phyloP scores from a whole-genome alignment of 2,888 invertebrate species.

The Drosophila infuscata region DNA sequence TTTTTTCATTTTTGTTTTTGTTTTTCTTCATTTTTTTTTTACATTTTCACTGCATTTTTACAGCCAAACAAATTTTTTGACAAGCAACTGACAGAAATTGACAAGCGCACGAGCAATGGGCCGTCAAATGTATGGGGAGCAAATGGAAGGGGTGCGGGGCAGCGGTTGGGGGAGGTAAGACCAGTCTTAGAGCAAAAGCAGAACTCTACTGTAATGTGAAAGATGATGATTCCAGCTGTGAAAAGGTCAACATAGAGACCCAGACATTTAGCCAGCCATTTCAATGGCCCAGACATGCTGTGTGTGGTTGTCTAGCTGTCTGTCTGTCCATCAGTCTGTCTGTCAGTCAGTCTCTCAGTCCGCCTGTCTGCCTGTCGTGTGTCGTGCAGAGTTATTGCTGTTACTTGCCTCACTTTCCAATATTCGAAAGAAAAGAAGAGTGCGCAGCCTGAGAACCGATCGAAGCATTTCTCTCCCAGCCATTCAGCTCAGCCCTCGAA shows the following conservation, averaged over 20 bases:
- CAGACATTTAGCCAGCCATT: constrained; percentile 59
- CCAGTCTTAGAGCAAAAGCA: constrained; percentile 41
- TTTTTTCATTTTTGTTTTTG: constrained; percentile 27
- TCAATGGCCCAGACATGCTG: constrained; percentile 40
- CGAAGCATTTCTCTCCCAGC: constrained; percentile 47
- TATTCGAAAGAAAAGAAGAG: constrained; percentile 73
- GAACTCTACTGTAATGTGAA: constrained; percentile 65
- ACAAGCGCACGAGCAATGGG: constrained; percentile 76
- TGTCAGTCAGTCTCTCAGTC: constrained; percentile 17
- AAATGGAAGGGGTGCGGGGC: neutral
- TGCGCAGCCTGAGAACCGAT: constrained; percentile 70
- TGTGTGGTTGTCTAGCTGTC: constrained; percentile 35
- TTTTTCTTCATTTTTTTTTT: constrained; percentile 25
- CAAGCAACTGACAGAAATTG: constrained; percentile 82
- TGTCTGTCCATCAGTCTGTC: constrained; percentile 7
- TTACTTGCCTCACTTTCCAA: constrained; percentile 71
- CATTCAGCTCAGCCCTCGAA: constrained; percentile 4
- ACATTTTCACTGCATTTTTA: constrained; percentile 75
- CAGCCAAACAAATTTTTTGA: constrained; percentile 79
- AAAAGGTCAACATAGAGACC: constrained; percentile 73
- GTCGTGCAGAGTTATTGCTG: constrained; percentile 72
- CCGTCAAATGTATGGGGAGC: constrained; percentile 59
- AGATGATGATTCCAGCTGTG: constrained; percentile 74
- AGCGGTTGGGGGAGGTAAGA: constrained; percentile 9
- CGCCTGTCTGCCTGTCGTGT: constrained; percentile 38